A percentile compares a stretch with the other conserved stretches of the same genome.
phyloP scores from a whole-genome alignment of 2,888 invertebrate genomes.

The Deilephila elpenor region DNA sequence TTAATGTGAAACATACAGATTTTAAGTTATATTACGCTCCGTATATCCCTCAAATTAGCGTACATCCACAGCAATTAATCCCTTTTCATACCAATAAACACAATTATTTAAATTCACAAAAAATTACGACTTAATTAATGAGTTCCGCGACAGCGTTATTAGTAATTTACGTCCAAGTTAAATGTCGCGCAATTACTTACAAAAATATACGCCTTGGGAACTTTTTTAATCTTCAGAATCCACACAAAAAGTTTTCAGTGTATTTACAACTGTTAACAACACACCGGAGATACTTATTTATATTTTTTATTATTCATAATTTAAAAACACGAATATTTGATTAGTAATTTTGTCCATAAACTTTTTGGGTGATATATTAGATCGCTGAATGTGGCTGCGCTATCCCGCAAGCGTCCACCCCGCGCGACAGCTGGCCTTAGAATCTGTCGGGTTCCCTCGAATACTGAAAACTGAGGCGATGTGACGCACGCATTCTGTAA shows the following conservation, averaged over 20 bases:
- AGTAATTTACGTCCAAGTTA: constrained; percentile 5
- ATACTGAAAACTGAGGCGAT: constrained; percentile 10
- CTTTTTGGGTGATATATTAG: neutral
- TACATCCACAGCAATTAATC: neutral
- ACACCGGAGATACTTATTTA: constrained; percentile 15
- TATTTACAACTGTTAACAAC: constrained; percentile 1
- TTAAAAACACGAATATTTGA: neutral
- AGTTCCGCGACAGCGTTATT: constrained; percentile 9
- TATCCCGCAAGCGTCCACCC: constrained; percentile 17
- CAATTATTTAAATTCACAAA: neutral
- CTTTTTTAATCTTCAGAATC: constrained; percentile 17
- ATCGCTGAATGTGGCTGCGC: neutral
- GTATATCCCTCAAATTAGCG: neutral
- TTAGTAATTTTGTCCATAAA: neutral
- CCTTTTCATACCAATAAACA: neutral
- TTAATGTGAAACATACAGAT: neutral
- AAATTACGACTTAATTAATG: constrained; percentile 8
- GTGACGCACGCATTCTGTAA: constrained; percentile 15
- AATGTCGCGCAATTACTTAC: constrained; percentile 20
- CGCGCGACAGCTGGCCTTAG: constrained; percentile 21
- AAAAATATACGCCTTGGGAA: constrained; percentile 9
- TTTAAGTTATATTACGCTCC: neutral
- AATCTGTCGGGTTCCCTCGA: constrained; percentile 20
- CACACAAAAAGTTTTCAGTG: constrained; percentile 1
- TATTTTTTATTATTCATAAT: neutral